These are phyloP conservation scores for Apolygus lucorum DNA, from an alignment of 1,140 invertebrate species.

Conservation along the genomic window DNA sequence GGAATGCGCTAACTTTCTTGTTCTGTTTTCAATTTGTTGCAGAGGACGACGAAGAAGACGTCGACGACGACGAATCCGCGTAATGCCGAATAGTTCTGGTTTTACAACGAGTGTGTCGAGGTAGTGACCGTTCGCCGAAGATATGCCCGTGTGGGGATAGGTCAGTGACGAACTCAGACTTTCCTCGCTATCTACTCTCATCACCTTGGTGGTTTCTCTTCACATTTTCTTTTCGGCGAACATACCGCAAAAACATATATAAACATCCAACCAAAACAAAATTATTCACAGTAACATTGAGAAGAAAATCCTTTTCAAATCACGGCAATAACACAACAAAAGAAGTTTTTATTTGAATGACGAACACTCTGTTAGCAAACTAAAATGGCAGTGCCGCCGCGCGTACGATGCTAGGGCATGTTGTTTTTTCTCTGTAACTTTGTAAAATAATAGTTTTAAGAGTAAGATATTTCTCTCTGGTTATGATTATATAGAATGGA, in stretches of 20 bases:
- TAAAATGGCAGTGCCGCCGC: background rate
- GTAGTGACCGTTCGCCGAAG: conserved; percentile 2
- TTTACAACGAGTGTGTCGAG: conserved; percentile 4
- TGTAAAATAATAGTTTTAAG: conserved; percentile 28
- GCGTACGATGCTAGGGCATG: conserved; percentile 7
- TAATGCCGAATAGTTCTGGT: conserved; percentile 39
- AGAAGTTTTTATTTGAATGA: background rate
- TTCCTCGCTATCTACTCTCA: conserved; percentile 13
- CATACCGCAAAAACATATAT: no score
- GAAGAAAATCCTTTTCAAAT: background rate
- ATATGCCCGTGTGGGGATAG: conserved; percentile 1
- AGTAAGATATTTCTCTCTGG: conserved; percentile 26
- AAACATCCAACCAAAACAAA: no score
- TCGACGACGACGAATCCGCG: conserved; percentile 47
- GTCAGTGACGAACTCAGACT: conserved; percentile 9
- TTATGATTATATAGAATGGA: conserved; percentile 26
- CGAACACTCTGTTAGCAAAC: conserved; percentile 23
- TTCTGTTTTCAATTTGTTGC: no score
- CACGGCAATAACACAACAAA: background rate
- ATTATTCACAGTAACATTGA: no score
- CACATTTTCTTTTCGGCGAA: no score
- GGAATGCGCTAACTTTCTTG: no score
- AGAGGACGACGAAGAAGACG: conserved; percentile 47
- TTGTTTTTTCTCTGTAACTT: conserved; percentile 23
- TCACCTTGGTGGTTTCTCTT: background rate